Evolutionary conservation across 2,797 vertebrate species (phyloP), one percentile per base, ranked within the genome.

Genomic region (Cacajao melanocephalus): DNA sequence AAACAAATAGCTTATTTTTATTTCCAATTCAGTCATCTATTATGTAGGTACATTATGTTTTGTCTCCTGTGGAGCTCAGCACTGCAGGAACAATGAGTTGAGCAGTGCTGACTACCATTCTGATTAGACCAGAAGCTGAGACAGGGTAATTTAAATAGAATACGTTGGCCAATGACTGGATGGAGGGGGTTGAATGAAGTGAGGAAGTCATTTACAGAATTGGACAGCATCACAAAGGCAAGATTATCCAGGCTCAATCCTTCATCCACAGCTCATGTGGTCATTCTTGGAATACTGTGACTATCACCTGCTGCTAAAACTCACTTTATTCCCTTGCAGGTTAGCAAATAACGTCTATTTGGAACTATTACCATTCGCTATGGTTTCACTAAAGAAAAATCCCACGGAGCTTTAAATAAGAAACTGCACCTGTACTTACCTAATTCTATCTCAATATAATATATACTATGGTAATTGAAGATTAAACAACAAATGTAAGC

Each of bases 1-100:
- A 97, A 98, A 96, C 94, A 96, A 98, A 96, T 82, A 97, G 75
- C 57, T 98, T 97, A 93, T 97, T 97, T 98, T 98, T 98, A 92
- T 98, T 98, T 98, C 85, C 97, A 95, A 90, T 98, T 97, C 97
- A 98, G 11, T 88, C 97, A 90, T 98, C 96, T 97, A 97, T 97
- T 98, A 83, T 96, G 83, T 96, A 90, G 36, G 4, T 81, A 97
- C 93, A 94, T 98, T 98, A 94, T 97, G 96, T 97, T 94, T 94
- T 84, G 96, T 7, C 67, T 96, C 98, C 98, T 36, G 50, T 94
- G 15, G 97, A 96, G 98, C 79, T 1, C 85, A 98, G 30, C 58
- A 0, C 98, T 76, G 91, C 39, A 93, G 98, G 98, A 96, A 72
- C 90, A 22, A 24, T 20, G 95, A 97, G 90, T 96, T 97, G 97